Percentiles rank a stretch among this genome's conserved stretches.
These are phyloP conservation scores for Sciurus carolinensis DNA, from an alignment of 2,797 vertebrate genomes.

Conservation along the genomic window DNA sequence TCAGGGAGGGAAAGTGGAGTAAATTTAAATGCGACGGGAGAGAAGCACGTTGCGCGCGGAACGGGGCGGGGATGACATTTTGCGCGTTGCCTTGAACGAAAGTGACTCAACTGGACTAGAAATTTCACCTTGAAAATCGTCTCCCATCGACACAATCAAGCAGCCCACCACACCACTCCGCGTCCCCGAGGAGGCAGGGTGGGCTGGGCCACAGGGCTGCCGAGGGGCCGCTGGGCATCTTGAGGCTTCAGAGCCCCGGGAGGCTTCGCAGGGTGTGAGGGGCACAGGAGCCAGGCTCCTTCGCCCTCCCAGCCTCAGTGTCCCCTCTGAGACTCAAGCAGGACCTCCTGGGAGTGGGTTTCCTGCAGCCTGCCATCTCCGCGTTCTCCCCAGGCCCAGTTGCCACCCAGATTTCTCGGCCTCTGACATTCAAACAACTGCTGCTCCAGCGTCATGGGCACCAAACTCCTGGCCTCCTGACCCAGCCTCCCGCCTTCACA, in stretches of 20 bases:
- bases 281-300: not conserved
- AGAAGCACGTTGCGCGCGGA: constrained; percentile 93
- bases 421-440: not conserved
- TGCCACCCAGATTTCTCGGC: rapidly evolving
- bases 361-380: not conserved
- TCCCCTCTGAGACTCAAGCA: not conserved
- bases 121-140: constrained; percentile 99
- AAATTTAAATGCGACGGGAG: constrained; percentile 99
- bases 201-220: not conserved
- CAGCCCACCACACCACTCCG: constrained; percentile 85
- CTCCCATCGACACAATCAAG: constrained; percentile 93
- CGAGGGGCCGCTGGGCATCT: not conserved
- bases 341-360: not conserved
- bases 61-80: constrained; percentile 97
- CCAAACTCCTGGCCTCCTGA: not conserved
- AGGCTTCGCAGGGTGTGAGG: rapidly evolving
- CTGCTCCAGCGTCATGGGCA: not conserved
- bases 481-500: not conserved
- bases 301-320: not conserved
- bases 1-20: constrained; percentile 99
- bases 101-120: constrained; percentile 96
- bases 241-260: not conserved
- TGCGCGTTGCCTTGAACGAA: constrained; percentile 97
- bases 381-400: too few relatives aligned
- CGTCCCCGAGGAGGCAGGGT: not conserved